These are phyloP conservation scores for Erebia epiphron DNA, from an alignment of 2,888 invertebrate genomes.

Conservation along the genomic window DNA sequence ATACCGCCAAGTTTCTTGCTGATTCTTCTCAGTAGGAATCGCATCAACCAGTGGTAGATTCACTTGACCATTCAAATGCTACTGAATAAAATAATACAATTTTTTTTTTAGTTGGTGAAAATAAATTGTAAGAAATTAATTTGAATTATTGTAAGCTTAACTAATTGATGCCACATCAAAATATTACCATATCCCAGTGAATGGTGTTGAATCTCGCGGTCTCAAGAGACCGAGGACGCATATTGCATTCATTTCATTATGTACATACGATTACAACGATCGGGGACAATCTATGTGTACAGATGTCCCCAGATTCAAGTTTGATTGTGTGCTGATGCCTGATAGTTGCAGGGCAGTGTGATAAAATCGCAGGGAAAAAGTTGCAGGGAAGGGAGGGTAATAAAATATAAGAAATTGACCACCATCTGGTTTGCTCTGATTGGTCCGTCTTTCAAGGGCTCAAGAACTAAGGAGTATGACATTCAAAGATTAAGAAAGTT, in stretches of 20 bases:
- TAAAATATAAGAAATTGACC: conserved; percentile 16
- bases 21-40: no score
- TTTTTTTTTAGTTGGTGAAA: no score
- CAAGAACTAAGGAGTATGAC: not conserved
- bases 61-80: no score
- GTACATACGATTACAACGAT: conserved; percentile 71
- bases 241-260: conserved; percentile 82
- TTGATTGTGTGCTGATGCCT: conserved; percentile 26
- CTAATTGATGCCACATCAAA: conserved; percentile 37
- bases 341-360: conserved; percentile 9
- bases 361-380: no score
- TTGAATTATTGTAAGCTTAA: no score
- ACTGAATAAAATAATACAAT: no score
- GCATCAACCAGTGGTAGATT: no score
- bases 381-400: conserved; percentile 18
- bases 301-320: conserved; percentile 53
- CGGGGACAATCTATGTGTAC: conserved; percentile 56
- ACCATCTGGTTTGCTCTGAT: conserved; percentile 4
- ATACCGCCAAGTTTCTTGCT: no score
- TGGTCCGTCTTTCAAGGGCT: no score
- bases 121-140: no score
- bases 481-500: no score
- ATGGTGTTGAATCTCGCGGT: conserved; percentile 41
- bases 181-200: conserved; percentile 34
- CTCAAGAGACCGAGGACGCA: conserved; percentile 63